phyloP scores from a whole-genome alignment of 1,140 invertebrate genomes.

The Penaeus indicus region DNA sequence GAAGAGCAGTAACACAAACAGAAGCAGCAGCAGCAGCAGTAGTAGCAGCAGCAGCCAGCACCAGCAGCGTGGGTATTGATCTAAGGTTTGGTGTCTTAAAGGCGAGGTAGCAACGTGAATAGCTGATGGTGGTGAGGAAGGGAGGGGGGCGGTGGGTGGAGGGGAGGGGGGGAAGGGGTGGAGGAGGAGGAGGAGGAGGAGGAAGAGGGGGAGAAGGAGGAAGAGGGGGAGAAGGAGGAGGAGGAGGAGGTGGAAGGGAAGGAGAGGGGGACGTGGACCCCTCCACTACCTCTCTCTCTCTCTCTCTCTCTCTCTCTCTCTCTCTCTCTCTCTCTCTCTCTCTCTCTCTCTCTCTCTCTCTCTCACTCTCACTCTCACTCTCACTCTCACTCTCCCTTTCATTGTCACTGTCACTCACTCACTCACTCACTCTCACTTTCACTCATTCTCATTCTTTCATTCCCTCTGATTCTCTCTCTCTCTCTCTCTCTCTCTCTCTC shows the following conservation, averaged over 20 bases:
- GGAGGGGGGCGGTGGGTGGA: not conserved
- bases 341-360: not conserved
- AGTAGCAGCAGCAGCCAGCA: slow-evolving; percentile 21
- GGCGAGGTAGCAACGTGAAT: slow-evolving; percentile 22
- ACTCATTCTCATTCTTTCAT: too few relatives aligned
- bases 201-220: not conserved
- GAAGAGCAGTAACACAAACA: not conserved
- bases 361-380: slow-evolving; percentile 22
- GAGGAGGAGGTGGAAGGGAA: not conserved
- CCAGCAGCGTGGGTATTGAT: slow-evolving; percentile 23
- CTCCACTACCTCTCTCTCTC: slow-evolving; percentile 18
- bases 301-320: slow-evolving; percentile 25
- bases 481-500: not conserved
- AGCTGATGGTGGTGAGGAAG: not conserved
- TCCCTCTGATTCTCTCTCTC: too few relatives aligned
- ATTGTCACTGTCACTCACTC: too few relatives aligned
- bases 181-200: not conserved
- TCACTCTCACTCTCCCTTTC: too few relatives aligned
- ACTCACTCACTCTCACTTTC: too few relatives aligned
- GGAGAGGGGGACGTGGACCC: not conserved
- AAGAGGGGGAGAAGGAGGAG: not conserved
- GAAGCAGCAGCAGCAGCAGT: slow-evolving; percentile 12
- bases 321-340: not conserved
- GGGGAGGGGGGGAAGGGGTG: not conserved
- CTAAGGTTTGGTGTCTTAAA: slow-evolving; percentile 26